Base-by-base conservation (phyloP, 1,140 invertebrate genomes). In the Anthonomus grandis region DNA sequence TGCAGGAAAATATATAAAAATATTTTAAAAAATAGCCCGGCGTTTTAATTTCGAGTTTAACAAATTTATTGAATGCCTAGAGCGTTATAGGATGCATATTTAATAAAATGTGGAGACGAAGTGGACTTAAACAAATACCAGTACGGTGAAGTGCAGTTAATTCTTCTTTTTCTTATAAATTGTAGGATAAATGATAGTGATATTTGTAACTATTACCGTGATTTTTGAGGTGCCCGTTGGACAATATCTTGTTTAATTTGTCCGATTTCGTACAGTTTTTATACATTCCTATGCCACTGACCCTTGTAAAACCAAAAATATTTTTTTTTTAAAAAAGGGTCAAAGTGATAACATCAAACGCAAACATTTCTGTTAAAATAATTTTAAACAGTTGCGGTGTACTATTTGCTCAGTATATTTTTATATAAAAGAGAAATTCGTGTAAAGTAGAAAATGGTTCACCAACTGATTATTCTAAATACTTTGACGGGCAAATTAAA, bases 351-450 rank as follows among this genome's bases (percentile, higher is more conserved):
- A n/a, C n/a, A n/a, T n/a, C n/a, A n/a, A n/a, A n/a, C n/a, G n/a
- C n/a, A n/a, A n/a, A n/a, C n/a, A n/a, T n/a, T n/a, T n/a, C n/a
- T n/a, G n/a, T n/a, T n/a, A n/a, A n/a, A n/a, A n/a, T n/a, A n/a
- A n/a, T n/a, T n/a, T n/a, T n/a, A n/a, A 27, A 25, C 37, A 34
- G 47, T 64, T 24, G 52, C 50, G 68, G 68, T 69, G 68, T 62
- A 59, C 68, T 68, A 68, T 69, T 69, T 68, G 62, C 68, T 69
- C 64, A 63, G 63, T 66, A 68, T 69, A 69, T 69, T 68, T 69
- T 69, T 69, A 55, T 69, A 69, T 62, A 60, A 60, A 61, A 41
- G 42, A 36, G 15, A 36, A 54, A 54, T 36, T 63, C 58, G 58
- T 49, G 60, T 64, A 68, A 58, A 46, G 61, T 68, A 68, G 65